A percentile compares a stretch with the other conserved stretches of the same genome.
Evolutionary conservation across 2,888 invertebrate species (phyloP).

Genomic region (Leucania comma): DNA sequence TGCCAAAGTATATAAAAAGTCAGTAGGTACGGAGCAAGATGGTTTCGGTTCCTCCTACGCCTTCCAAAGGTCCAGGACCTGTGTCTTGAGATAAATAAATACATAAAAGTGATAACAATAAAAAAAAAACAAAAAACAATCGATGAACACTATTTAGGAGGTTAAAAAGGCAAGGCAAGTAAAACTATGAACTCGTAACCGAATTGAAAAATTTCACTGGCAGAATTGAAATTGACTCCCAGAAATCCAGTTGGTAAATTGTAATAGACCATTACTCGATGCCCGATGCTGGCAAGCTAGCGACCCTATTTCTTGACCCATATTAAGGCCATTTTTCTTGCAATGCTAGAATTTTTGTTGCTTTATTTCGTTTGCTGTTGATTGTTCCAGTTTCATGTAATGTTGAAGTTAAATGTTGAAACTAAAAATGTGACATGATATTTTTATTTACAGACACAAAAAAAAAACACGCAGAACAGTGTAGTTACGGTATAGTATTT

Average conservation of each 20-base stretch:
- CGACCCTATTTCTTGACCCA: conserved; percentile 57
- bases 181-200: not conserved
- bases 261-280: conserved; percentile 38
- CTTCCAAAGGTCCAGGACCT: too few species aligned
- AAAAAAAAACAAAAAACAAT: too few species aligned
- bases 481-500: too few species aligned
- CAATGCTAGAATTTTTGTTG: conserved; percentile 14
- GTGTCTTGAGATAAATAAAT: too few species aligned
- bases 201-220: conserved; percentile 25
- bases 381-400: conserved; percentile 20
- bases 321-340: conserved; percentile 47
- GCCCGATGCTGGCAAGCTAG: conserved; percentile 13
- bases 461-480: too few species aligned
- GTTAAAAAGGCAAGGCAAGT: too few species aligned
- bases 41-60: too few species aligned
- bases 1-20: too few species aligned
- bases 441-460: too few species aligned
- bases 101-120: too few species aligned
- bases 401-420: not conserved
- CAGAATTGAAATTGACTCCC: conserved; percentile 48
- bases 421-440: not conserved
- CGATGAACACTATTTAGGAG: too few species aligned
- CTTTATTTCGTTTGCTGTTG: conserved; percentile 19
- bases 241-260: conserved; percentile 40
- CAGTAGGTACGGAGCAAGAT: too few species aligned